Conservation (phyloP, 2,113 vertebrate species). For the Isichthys henryi region DNA sequence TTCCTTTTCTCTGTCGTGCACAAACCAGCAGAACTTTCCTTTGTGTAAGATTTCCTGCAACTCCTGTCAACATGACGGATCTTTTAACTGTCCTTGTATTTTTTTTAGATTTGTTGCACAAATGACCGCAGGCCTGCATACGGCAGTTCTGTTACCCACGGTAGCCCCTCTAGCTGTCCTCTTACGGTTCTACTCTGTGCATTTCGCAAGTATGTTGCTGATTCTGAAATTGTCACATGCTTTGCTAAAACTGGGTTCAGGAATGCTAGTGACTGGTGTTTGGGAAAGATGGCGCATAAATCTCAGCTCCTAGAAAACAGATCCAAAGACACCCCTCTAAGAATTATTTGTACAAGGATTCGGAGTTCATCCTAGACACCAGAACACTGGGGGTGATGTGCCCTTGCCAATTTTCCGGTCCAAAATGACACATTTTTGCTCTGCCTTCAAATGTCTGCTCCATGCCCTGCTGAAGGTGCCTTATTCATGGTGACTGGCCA, state of each 20-base stretch:
- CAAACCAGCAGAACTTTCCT: background rate
- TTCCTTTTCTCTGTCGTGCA: background rate
- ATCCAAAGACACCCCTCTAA: background rate
- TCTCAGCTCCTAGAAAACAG: background rate
- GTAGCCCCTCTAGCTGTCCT: background rate
- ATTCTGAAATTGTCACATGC: background rate
- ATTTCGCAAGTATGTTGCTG: background rate
- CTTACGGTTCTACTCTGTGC: background rate
- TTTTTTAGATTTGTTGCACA: background rate
- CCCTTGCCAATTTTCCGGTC: background rate
- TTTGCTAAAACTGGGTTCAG: conserved; percentile 1
- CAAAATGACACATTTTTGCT: background rate
- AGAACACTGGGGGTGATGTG: background rate
- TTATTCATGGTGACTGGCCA: background rate
- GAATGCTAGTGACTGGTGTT: background rate
- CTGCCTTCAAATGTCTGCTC: background rate
- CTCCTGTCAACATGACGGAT: background rate
- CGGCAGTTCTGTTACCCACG: background rate
- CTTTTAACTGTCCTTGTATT: background rate
- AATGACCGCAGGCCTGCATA: background rate
- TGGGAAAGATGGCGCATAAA: background rate
- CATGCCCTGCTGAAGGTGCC: background rate
- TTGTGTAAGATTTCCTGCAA: background rate
- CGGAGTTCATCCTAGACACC: background rate
- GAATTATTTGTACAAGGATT: background rate